Evolutionary conservation across 2,888 invertebrate species (phyloP).

Genomic region (Xanthorhoe spadicearia): DNA sequence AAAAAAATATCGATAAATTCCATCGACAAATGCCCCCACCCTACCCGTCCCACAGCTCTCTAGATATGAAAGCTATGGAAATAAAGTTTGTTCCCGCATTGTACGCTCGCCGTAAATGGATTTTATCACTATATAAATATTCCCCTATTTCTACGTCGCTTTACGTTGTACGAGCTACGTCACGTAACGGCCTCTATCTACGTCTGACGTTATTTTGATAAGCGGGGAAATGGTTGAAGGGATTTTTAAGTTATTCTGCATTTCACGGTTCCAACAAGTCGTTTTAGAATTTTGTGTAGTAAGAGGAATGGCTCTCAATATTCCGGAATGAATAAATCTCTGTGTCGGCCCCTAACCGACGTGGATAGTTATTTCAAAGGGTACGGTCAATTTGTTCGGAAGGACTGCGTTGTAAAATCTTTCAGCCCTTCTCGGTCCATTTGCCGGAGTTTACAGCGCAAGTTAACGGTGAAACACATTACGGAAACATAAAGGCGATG

Average conservation of each 20-base stretch:
- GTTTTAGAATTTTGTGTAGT: neutral
- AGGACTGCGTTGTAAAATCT: conserved; percentile 37
- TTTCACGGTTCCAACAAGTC: neutral
- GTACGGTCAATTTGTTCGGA: conserved; percentile 33
- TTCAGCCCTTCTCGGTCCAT: conserved; percentile 42
- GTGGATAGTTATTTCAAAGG: conserved; percentile 27
- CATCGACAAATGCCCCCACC: conserved; percentile 29
- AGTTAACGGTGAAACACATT: conserved; percentile 46
- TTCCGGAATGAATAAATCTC: conserved; percentile 14
- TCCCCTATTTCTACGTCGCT: conserved; percentile 66
- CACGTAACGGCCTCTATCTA: conserved; percentile 51
- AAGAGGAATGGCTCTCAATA: neutral
- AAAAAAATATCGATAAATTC: conserved; percentile 28
- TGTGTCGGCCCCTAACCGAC: conserved; percentile 17
- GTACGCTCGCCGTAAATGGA: conserved; percentile 78
- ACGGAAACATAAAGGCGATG: conserved; percentile 60
- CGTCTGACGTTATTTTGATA: conserved; percentile 43
- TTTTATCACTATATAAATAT: conserved; percentile 82
- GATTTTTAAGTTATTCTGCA: conserved; percentile 12
- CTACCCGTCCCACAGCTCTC: conserved; percentile 55
- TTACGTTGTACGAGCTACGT: conserved; percentile 59
- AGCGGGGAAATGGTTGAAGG: conserved; percentile 32
- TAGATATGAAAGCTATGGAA: conserved; percentile 81
- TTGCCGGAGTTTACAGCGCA: conserved; percentile 40
- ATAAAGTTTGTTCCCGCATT: conserved; percentile 81